phyloP scores from a whole-genome alignment of 2,113 vertebrate genomes.

The Trogon surrucura region DNA sequence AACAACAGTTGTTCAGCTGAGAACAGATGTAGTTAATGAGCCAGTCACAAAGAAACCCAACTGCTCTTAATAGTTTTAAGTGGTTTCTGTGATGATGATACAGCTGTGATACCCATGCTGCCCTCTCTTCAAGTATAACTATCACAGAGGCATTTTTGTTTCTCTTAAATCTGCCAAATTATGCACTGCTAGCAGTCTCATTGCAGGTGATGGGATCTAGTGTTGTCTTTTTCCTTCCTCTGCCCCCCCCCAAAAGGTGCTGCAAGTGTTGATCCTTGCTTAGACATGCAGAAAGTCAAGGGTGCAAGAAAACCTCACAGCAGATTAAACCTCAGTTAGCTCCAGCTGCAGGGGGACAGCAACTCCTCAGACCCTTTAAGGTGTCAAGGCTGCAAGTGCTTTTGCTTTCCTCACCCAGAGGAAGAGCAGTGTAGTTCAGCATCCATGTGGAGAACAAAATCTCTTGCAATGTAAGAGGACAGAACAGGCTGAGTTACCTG shows the following conservation, averaged over 20 bases:
- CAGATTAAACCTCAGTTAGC: not conserved
- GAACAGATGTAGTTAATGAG: not conserved
- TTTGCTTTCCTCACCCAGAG: not conserved
- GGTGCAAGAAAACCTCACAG: not conserved
- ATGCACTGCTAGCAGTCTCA: rapidly evolving
- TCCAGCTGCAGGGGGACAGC: not conserved
- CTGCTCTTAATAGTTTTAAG: no score
- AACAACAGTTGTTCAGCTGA: no score
- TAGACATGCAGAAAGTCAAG: not conserved
- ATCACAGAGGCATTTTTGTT: not conserved
- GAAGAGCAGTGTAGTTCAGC: not conserved
- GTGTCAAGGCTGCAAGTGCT: rapidly evolving
- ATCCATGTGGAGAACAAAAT: not conserved
- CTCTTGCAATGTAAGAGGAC: not conserved
- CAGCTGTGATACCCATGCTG: rapidly evolving
- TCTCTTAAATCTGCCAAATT: not conserved
- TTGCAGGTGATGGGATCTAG: rapidly evolving
- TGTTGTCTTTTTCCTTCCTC: not conserved
- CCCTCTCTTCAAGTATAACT: not conserved
- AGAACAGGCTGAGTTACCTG: constrained; percentile 72
- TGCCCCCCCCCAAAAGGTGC: no score
- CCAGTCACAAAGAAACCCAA: not conserved
- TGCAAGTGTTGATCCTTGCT: not conserved
- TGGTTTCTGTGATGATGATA: rapidly evolving
- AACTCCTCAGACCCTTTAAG: rapidly evolving